Evolutionary conservation across 2,888 invertebrate species (phyloP).

Genomic region (Ophion slaviceki): DNA sequence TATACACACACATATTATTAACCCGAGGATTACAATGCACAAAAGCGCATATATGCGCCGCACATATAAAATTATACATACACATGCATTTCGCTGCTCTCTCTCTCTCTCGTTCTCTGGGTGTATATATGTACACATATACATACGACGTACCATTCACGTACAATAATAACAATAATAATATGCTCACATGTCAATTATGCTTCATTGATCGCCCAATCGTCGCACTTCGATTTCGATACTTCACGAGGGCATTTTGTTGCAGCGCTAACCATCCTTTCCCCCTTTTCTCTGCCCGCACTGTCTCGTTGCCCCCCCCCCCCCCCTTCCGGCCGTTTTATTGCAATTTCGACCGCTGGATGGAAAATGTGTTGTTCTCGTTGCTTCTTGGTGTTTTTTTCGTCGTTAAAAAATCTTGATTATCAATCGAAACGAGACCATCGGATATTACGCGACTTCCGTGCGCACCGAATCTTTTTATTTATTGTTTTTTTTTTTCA

Average conservation of each 20-base stretch:
- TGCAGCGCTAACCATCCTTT: too few relatives aligned
- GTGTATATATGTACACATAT: constrained; percentile 83
- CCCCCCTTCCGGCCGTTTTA: too few relatives aligned
- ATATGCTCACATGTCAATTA: too few relatives aligned
- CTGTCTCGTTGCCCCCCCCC: too few relatives aligned
- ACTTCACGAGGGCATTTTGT: too few relatives aligned
- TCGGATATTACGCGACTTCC: neutral
- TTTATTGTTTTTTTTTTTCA: constrained; percentile 42
- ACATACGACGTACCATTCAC: constrained; percentile 81
- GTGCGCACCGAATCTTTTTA: constrained; percentile 47
- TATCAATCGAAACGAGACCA: too few relatives aligned
- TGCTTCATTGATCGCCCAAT: constrained; percentile 65
- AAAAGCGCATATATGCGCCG: constrained; percentile 56
- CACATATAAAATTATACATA: constrained; percentile 73
- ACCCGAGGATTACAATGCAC: constrained; percentile 58
- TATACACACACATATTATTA: constrained; percentile 54
- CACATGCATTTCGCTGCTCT: constrained; percentile 70
- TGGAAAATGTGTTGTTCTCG: constrained; percentile 4
- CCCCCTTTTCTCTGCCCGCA: too few relatives aligned
- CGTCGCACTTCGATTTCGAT: constrained; percentile 43
- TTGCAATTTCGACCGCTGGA: too few relatives aligned
- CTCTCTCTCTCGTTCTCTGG: constrained; percentile 40
- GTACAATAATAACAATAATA: constrained; percentile 69
- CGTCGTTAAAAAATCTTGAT: neutral
- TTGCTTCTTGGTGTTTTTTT: constrained; percentile 13